A percentile compares a stretch with the other conserved stretches of the same genome.
phyloP scores from a whole-genome alignment of 2,797 vertebrate genomes.

The Buceros bicornis region DNA sequence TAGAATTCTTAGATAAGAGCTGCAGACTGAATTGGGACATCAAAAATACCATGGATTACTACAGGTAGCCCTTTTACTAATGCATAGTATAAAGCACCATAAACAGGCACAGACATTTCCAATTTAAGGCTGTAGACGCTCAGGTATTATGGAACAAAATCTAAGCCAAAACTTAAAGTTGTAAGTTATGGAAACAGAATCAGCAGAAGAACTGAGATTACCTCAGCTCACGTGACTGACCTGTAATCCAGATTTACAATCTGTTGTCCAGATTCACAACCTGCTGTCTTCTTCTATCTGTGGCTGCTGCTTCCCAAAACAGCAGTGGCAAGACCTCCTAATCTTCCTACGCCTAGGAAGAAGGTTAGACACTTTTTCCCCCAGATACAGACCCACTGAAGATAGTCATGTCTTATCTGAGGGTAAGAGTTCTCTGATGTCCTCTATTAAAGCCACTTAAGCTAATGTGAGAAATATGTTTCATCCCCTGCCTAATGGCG shows the following conservation, averaged over 20 bases:
- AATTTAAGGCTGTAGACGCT: not conserved
- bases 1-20: not conserved
- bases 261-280: not conserved
- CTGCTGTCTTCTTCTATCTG: not conserved
- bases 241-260: not conserved
- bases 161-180: not conserved
- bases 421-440: not conserved
- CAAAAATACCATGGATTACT: not conserved
- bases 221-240: not conserved
- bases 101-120: not conserved
- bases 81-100: not conserved
- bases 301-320: not conserved
- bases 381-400: not conserved
- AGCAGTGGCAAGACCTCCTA: not conserved
- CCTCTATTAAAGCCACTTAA: not conserved
- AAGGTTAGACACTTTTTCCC: not conserved
- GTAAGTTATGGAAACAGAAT: not conserved
- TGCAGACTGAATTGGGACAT: not conserved
- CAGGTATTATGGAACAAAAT: fast-evolving
- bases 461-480: not conserved
- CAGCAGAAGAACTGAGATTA: not conserved
- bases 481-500: no score
- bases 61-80: not conserved
- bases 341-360: not conserved
- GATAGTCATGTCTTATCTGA: not conserved